A percentile compares a stretch with the other conserved stretches of the same genome.
phyloP scores from a whole-genome alignment of 2,797 vertebrate species.

The Tenualosa thibaudeaui region DNA sequence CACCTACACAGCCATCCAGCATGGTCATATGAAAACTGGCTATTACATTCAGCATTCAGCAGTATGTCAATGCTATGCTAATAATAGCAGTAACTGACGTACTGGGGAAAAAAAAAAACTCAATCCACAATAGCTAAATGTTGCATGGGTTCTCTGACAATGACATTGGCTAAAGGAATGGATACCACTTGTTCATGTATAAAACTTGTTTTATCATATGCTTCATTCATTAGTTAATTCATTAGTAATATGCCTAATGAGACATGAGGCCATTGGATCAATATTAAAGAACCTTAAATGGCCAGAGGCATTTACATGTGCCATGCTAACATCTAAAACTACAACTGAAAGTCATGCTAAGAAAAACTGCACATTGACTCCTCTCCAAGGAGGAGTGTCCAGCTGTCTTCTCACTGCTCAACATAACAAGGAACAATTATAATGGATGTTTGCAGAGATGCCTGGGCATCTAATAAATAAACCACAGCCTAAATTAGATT shows the following conservation, averaged over 20 bases:
- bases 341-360: background rate
- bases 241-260: background rate
- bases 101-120: background rate
- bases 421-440: constrained; percentile 24
- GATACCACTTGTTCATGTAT: background rate
- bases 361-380: background rate
- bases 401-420: background rate
- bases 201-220: background rate
- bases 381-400: background rate
- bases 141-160: background rate
- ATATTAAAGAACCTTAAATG: constrained; percentile 4
- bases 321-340: background rate
- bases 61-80: background rate
- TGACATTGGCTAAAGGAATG: background rate
- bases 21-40: background rate
- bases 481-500: constrained; percentile 2
- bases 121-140: background rate
- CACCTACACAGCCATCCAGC: background rate
- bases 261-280: background rate
- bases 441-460: constrained; percentile 14
- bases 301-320: background rate
- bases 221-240: constrained; percentile 19
- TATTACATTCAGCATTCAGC: background rate
- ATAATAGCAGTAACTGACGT: background rate
- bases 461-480: constrained; percentile 19